Percentiles rank a stretch among this genome's conserved stretches.
Evolutionary conservation across 2,888 invertebrate genomes (phyloP).

Genomic region (Ennomos erosarius): DNA sequence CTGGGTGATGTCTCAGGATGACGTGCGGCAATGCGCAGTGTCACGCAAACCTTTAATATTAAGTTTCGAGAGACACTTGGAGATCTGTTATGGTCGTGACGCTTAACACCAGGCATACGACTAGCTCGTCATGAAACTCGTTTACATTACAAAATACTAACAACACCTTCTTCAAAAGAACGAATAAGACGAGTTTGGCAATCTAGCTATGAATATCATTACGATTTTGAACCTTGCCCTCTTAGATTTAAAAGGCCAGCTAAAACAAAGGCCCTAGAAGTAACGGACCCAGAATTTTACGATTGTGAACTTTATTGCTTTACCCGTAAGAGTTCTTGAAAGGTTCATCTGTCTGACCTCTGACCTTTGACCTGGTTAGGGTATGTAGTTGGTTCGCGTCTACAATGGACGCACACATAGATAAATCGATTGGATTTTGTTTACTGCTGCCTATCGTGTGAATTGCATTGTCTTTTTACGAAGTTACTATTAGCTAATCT

Average conservation of each 20-base stretch:
- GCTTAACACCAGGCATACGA: no score
- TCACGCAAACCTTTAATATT: no score
- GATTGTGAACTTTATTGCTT: slow-evolving; percentile 1
- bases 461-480: background rate
- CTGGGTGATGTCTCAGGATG: no score
- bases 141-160: no score
- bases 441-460: background rate
- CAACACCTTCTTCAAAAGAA: no score
- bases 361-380: slow-evolving; percentile 23
- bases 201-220: background rate
- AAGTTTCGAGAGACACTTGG: no score
- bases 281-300: background rate
- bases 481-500: no score
- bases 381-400: slow-evolving; percentile 19
- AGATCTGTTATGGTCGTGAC: no score
- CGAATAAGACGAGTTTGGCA: background rate
- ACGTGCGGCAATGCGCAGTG: no score
- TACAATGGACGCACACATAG: slow-evolving; percentile 11
- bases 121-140: no score
- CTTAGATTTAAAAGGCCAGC: background rate
- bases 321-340: slow-evolving; percentile 4
- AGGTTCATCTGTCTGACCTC: slow-evolving; percentile 1
- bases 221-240: slow-evolving; percentile 1
- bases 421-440: slow-evolving; percentile 13
- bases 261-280: no score